phyloP scores from a whole-genome alignment of 2,888 invertebrate genomes.

The Drosophila helvetica region DNA sequence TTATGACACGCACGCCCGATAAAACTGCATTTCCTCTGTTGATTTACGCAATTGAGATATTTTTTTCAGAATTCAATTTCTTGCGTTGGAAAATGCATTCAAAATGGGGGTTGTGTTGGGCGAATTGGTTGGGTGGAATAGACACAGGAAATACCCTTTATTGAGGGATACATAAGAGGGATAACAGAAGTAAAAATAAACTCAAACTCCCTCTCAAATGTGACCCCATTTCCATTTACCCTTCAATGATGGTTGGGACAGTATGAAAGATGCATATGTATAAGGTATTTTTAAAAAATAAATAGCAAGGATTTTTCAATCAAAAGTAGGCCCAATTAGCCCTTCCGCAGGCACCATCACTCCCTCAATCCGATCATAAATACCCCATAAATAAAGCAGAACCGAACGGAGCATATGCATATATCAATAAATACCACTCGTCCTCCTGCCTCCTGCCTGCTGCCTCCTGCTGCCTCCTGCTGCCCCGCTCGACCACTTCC shows the following conservation, averaged over 20 bases:
- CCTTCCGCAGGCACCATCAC: background rate
- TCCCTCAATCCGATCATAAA: slow-evolving; percentile 14
- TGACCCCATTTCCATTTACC: too few relatives aligned
- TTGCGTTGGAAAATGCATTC: background rate
- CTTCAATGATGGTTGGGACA: too few relatives aligned
- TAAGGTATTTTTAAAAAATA: too few relatives aligned
- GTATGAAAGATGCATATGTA: too few relatives aligned
- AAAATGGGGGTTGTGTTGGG: slow-evolving; percentile 1
- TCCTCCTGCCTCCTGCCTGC: too few relatives aligned
- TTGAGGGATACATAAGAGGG: background rate
- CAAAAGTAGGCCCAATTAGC: background rate
- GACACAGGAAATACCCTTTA: slow-evolving; percentile 3
- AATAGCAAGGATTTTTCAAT: background rate
- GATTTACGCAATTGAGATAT: slow-evolving; percentile 65
- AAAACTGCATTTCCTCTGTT: slow-evolving; percentile 46
- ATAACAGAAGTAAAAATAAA: too few relatives aligned
- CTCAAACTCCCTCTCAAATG: too few relatives aligned
- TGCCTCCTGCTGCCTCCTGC: too few relatives aligned
- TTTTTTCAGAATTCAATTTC: slow-evolving; percentile 26
- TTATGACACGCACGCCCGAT: slow-evolving; percentile 56
- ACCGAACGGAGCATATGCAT: slow-evolving; percentile 28
- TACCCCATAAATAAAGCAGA: slow-evolving; percentile 30
- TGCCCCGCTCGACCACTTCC: background rate
- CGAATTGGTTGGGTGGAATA: background rate
- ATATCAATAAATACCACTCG: slow-evolving; percentile 22